Evolutionary conservation across 2,797 vertebrate genomes (phyloP).

Genomic region (Ispidina lecontei): DNA sequence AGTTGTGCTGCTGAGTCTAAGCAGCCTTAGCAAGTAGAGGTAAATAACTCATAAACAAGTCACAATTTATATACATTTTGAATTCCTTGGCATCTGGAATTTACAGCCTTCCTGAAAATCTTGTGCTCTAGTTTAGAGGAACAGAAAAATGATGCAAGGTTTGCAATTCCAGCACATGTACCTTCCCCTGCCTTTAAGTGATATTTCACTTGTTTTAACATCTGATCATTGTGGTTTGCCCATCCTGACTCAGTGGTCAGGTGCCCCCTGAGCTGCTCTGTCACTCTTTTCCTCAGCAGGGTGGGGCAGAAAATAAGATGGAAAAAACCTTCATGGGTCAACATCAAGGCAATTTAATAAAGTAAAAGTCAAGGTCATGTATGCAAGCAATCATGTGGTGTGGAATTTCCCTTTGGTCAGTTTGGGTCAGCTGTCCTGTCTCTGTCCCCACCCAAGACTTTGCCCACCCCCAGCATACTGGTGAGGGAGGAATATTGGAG

Average conservation of each 20-base stretch:
- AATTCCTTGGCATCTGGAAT: slow-evolving; percentile 11
- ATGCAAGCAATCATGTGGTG: background rate
- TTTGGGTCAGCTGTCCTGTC: background rate
- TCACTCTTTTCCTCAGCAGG: background rate
- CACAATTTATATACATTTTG: background rate
- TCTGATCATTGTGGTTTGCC: background rate
- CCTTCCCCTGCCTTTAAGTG: background rate
- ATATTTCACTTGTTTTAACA: background rate
- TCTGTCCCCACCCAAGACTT: background rate
- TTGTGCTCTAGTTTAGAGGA: background rate
- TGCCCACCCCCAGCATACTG: background rate
- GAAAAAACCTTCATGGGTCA: background rate
- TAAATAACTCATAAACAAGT: slow-evolving; percentile 27
- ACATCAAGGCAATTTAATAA: background rate
- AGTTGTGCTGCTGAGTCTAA: slow-evolving; percentile 50
- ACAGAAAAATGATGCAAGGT: background rate
- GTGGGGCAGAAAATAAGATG: background rate
- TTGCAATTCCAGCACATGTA: background rate
- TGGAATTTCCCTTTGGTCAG: background rate
- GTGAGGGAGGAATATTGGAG: background rate
- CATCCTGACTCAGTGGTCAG: background rate
- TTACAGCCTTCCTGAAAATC: background rate
- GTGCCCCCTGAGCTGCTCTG: background rate
- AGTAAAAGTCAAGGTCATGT: background rate
- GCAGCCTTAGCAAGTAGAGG: background rate